These are phyloP conservation scores for Apoda limacodes DNA, from an alignment of 2,888 invertebrate species.

Conservation along the genomic window DNA sequence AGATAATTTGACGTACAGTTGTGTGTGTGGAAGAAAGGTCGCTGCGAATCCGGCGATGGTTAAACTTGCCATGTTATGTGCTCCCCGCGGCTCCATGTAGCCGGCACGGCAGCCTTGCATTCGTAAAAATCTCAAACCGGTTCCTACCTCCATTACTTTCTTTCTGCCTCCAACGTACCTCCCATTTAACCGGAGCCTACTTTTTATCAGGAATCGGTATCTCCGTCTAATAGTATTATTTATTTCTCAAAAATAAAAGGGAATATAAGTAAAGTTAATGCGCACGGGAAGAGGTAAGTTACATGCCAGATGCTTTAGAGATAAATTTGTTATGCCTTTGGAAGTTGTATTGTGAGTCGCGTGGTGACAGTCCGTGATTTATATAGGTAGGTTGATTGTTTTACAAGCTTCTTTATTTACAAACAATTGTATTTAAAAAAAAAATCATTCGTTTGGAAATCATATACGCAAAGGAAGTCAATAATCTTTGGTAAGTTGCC, in stretches of 20 bases:
- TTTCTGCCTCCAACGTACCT: slow-evolving; percentile 67
- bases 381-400: too few relatives aligned
- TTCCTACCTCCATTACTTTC: slow-evolving; percentile 70
- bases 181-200: slow-evolving; percentile 68
- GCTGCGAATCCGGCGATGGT: slow-evolving; percentile 60
- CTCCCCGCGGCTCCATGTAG: slow-evolving; percentile 53
- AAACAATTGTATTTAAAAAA: too few relatives aligned
- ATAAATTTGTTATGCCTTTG: too few relatives aligned
- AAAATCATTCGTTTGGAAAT: too few relatives aligned
- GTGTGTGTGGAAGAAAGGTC: slow-evolving; percentile 51
- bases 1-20: slow-evolving; percentile 25
- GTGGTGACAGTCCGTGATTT: too few relatives aligned
- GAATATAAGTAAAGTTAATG: slow-evolving; percentile 65
- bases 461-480: too few relatives aligned
- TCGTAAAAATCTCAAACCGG: slow-evolving; percentile 70
- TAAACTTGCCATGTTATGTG: slow-evolving; percentile 64
- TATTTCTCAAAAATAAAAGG: slow-evolving; percentile 68
- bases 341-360: too few relatives aligned
- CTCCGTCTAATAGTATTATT: slow-evolving; percentile 70
- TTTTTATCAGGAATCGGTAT: slow-evolving; percentile 70
- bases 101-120: slow-evolving; percentile 60
- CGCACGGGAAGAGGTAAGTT: slow-evolving; percentile 60
- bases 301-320: slow-evolving; percentile 53
- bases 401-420: too few relatives aligned
- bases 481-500: too few relatives aligned